Base-by-base conservation (phyloP, 2,888 invertebrate species). In the Caenorhabditis sp. region DNA sequence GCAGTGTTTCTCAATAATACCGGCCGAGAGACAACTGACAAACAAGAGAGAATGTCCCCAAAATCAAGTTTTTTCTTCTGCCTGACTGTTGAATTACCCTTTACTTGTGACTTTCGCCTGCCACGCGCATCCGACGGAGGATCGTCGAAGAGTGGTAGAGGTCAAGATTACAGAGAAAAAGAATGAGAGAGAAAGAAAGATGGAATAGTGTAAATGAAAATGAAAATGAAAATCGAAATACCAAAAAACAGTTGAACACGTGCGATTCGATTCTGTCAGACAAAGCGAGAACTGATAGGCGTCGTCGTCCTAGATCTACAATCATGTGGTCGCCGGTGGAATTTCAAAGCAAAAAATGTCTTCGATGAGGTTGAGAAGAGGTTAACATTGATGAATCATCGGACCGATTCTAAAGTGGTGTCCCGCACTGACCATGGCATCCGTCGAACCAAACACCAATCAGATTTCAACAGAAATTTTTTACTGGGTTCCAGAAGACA, bases 51-150 rank as follows among this genome's bases (percentile, higher is more conserved):
- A 6, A 26, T 4, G 31, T 14, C n/a, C 41, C 47, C 54, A 12
- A 64, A 79, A 79, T 79, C 79, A 70, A 79, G 79, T 79, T 77
- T 79, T 79, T 58, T n/a, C n/a, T 44, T 16, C 19, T 44, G 19
- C 24, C 63, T 56, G 38, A 35, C 49, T 79, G 70, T 79, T 79
- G 79, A 79, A 79, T 79, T 79, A 79, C 79, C 79, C 79, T 79
- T 79, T 79, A 79, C 70, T 79, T 79, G 79, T 79, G 79, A 79
- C 79, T 68, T 49, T 58, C 47, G n/a, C 16, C 68, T 59, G 58
- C 64, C 58, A 74, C 59, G 68, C 68, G 68, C 68, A 68, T 68
- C 56, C 70, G n/a, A 70, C 14, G 56, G n/a, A n/a, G n/a, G 58
- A 58, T 58, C 70, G 58, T 22, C 26, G 56, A 3, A 28, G 63